Evolutionary conservation across 2,888 invertebrate genomes (phyloP).

Genomic region (Melieria omissa): DNA sequence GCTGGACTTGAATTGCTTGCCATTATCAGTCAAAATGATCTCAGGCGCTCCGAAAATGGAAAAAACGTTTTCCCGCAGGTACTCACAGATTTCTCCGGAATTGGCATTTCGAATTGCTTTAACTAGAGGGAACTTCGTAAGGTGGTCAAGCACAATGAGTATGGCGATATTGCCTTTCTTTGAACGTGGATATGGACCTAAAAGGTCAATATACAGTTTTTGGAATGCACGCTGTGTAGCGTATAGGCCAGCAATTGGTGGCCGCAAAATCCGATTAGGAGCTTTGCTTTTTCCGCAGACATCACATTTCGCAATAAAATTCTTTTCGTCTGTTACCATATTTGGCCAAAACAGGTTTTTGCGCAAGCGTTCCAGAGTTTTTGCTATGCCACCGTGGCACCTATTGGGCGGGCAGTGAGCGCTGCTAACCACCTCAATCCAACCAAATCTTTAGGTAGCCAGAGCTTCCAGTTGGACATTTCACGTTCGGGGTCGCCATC

Average conservation of each 20-base stretch:
- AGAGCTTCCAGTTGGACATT: conserved; percentile 11
- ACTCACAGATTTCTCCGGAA: no score
- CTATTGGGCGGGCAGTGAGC: conserved; percentile 1
- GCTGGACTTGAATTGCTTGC: no score
- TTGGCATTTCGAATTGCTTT: no score
- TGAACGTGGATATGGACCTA: conserved; percentile 25
- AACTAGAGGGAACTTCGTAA: no score
- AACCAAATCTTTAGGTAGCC: background rate
- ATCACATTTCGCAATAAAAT: background rate
- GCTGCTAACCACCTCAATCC: background rate
- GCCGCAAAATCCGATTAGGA: conserved; percentile 22
- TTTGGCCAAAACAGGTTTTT: conserved; percentile 11
- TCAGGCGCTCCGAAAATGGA: no score
- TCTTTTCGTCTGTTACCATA: background rate
- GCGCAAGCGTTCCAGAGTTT: conserved; percentile 1
- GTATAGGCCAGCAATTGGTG: conserved; percentile 20
- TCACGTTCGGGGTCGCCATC: conserved; percentile 12
- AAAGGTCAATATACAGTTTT: conserved; percentile 27
- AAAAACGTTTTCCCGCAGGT: no score
- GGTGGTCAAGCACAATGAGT: background rate
- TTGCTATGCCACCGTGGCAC: background rate
- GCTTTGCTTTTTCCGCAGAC: conserved; percentile 1
- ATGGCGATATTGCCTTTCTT: conserved; percentile 34
- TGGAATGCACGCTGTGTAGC: conserved; percentile 27
- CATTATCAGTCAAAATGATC: no score